A percentile compares a stretch with the other conserved stretches of the same genome.
These are phyloP conservation scores for Oenanthe melanoleuca DNA, from an alignment of 2,113 vertebrate species.

Conservation along the genomic window DNA sequence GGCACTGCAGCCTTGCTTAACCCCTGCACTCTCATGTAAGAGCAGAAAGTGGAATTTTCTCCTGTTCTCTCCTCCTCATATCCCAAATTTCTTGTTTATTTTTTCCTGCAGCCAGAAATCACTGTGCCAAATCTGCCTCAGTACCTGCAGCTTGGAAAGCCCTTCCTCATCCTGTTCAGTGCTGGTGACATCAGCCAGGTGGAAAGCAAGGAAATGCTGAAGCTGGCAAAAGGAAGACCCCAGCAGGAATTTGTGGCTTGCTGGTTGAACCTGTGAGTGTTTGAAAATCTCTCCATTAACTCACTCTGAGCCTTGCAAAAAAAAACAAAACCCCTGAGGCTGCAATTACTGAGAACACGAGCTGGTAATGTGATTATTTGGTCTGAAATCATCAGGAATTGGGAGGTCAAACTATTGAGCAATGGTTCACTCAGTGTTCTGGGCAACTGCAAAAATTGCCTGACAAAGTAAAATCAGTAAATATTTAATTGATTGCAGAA, in stretches of 20 bases:
- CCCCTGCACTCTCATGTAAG: rapidly evolving
- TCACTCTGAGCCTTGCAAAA: rapidly evolving
- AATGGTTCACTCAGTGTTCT: not conserved
- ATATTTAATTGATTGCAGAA: slow-evolving; percentile 6
- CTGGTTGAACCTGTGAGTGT: slow-evolving; percentile 91
- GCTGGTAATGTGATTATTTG: not conserved
- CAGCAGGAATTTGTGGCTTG: slow-evolving; percentile 74
- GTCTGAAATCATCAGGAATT: not conserved
- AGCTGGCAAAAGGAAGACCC: slow-evolving; percentile 54
- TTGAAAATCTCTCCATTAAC: not conserved
- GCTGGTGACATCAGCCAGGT: slow-evolving; percentile 72
- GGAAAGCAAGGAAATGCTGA: slow-evolving; percentile 75
- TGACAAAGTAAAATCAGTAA: not conserved
- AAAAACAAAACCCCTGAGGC: not conserved
- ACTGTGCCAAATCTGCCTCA: slow-evolving; percentile 86
- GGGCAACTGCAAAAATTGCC: not conserved
- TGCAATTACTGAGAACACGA: not conserved
- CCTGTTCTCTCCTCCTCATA: not conserved
- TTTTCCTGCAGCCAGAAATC: slow-evolving; percentile 84
- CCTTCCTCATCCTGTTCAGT: slow-evolving; percentile 88
- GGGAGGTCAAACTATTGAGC: slow-evolving; percentile 1
- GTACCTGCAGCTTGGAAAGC: slow-evolving; percentile 79
- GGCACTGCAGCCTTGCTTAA: not conserved
- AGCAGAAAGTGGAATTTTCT: not conserved
- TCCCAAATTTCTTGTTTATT: not conserved